Evolutionary conservation across 2,113 vertebrate genomes (phyloP).

Genomic region (Pitta sordida): DNA sequence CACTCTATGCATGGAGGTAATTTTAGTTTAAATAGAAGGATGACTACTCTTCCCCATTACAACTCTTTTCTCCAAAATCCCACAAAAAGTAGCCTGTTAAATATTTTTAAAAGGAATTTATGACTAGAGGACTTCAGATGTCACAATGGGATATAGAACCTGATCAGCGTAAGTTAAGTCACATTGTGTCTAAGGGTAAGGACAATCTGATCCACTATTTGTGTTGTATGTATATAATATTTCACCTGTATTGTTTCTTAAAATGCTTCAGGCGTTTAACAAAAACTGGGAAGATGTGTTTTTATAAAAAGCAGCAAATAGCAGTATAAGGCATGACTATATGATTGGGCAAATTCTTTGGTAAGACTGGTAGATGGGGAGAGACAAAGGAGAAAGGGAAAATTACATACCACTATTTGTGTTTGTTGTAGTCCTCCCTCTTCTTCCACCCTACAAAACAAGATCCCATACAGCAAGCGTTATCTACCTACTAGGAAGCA

Average conservation of each 20-base stretch:
- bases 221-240: fast-evolving
- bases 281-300: background rate
- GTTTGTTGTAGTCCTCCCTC: conserved; percentile 70
- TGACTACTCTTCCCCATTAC: background rate
- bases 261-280: background rate
- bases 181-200: background rate
- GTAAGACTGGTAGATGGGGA: background rate
- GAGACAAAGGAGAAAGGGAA: conserved; percentile 62
- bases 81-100: background rate
- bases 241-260: background rate
- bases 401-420: conserved; percentile 72
- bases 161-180: background rate
- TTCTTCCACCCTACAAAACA: conserved; percentile 73
- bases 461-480: conserved; percentile 71
- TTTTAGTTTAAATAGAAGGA: background rate
- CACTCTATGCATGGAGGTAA: background rate
- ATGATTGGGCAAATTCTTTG: background rate
- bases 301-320: background rate
- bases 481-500: conserved; percentile 71
- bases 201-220: background rate
- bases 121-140: background rate
- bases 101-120: background rate
- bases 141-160: background rate
- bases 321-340: background rate
- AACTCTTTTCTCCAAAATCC: background rate